Evolutionary conservation across 1,140 invertebrate species (phyloP), one percentile per base, ranked within the genome.

Genomic region (Aphis gossypii): DNA sequence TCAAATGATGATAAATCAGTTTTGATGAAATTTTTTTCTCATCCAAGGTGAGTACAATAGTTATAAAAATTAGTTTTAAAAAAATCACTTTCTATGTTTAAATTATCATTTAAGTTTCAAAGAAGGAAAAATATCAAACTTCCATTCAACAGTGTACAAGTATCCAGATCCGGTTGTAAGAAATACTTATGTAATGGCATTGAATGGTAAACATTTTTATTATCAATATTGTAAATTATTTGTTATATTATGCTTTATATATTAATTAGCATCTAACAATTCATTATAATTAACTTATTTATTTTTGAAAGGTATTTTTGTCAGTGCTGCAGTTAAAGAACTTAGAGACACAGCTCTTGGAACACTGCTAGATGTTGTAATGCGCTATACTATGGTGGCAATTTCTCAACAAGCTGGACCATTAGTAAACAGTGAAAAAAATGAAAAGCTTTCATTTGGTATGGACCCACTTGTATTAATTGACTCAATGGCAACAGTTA

Each of bases 321-420:
- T 99, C 0, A 98, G 98, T 0, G 97, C 98, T 0, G 98, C 98
- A 0, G 98, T 99, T 3, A 99, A 99, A 95, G 99, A 99, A 94
- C 95, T 99, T 4, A 96, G 97, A 23, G 96, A 97, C 93, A 96
- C 97, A 38, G 98, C 99, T 1, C 95, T 98, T 25, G 97, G 96
- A 0, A 98, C 98, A 6, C 97, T 99, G 96, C 97, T 98, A 1
- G 97, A 97, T 21, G 96, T 99, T 46, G 98, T 99, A 0, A 96
- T 98, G 76, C 99, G 99, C 95, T 99, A 99, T 95, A 99, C 98
- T 0, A 97, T 99, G 96, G 97, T 99, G 0, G 98, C 98, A 1
- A 97, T 99, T 93, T 97, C 98, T 14, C 98, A 99, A 95, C 98
- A 99, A 95, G 97, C 97, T 35, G 99, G 98, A 86, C 92, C 92